A percentile compares a stretch with the other conserved stretches of the same genome.
Conservation (phyloP, 2,888 invertebrate species). For the Volucella zonaria region DNA sequence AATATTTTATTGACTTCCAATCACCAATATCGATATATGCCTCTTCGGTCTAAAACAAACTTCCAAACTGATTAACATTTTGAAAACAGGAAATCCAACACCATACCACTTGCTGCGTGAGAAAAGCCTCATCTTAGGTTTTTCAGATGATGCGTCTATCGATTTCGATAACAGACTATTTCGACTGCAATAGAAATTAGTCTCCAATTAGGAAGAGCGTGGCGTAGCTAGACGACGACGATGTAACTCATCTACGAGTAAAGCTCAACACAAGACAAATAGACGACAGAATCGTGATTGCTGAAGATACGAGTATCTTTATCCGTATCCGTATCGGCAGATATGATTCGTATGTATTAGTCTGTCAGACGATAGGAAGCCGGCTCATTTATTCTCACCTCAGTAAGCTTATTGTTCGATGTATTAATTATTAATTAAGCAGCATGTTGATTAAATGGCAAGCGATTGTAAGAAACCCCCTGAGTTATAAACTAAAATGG, state of each 20-base stretch:
- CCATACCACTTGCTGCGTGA: constrained; percentile 29
- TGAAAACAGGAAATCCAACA: constrained; percentile 3
- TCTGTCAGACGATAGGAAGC: neutral
- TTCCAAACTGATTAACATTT: constrained; percentile 30
- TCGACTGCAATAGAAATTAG: constrained; percentile 49
- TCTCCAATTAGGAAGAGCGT: constrained; percentile 42
- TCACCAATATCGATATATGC: neutral
- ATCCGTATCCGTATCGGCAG: too few species aligned
- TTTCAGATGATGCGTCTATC: neutral
- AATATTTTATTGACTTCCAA: constrained; percentile 27
- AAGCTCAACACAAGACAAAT: too few species aligned
- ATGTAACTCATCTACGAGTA: too few species aligned
- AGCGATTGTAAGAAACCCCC: neutral
- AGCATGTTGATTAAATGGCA: constrained; percentile 18
- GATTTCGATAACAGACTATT: constrained; percentile 27
- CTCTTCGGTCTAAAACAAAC: neutral
- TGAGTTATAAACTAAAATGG: neutral
- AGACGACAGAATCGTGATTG: too few species aligned
- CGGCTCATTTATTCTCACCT: constrained; percentile 42
- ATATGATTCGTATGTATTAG: too few species aligned
- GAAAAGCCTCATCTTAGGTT: neutral
- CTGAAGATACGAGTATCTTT: too few species aligned
- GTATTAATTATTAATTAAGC: constrained; percentile 63
- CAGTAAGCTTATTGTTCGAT: constrained; percentile 41
- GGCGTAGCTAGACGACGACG: too few species aligned